phyloP scores from a whole-genome alignment of 2,797 vertebrate genomes.

The Mus spretus region DNA sequence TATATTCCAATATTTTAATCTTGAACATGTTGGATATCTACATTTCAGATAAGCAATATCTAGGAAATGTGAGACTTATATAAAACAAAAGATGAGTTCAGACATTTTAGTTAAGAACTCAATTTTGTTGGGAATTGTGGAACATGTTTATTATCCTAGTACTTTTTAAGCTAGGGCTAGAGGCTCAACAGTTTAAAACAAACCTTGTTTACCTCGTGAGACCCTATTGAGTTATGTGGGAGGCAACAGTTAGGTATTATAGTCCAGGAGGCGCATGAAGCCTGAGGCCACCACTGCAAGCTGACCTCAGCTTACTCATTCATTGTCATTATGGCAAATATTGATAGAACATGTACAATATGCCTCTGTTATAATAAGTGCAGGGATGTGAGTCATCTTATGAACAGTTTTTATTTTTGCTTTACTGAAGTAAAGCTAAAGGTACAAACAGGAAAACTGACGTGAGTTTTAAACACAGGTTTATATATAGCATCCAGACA shows the following conservation, averaged over 20 bases:
- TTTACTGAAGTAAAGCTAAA: neutral
- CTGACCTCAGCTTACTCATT: neutral
- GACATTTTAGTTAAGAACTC: neutral
- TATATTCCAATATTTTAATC: neutral
- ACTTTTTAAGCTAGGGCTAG: neutral
- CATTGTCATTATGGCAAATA: neutral
- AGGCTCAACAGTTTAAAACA: neutral
- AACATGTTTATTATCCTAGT: neutral
- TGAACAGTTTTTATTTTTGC: neutral
- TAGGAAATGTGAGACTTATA: neutral
- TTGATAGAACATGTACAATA: neutral
- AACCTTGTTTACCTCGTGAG: neutral
- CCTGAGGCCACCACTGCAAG: neutral
- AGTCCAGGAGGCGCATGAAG: neutral
- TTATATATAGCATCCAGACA: slow-evolving; percentile 18
- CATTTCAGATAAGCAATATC: neutral
- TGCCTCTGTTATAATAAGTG: neutral
- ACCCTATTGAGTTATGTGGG: neutral
- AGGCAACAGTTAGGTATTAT: neutral
- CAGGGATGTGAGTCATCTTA: neutral
- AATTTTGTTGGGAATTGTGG: neutral
- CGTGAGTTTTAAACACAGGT: neutral
- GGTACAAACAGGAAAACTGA: neutral
- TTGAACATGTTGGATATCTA: neutral
- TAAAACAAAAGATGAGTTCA: neutral